Evolutionary conservation across 2,888 invertebrate species (phyloP).

Genomic region (Machimus rusticus): DNA sequence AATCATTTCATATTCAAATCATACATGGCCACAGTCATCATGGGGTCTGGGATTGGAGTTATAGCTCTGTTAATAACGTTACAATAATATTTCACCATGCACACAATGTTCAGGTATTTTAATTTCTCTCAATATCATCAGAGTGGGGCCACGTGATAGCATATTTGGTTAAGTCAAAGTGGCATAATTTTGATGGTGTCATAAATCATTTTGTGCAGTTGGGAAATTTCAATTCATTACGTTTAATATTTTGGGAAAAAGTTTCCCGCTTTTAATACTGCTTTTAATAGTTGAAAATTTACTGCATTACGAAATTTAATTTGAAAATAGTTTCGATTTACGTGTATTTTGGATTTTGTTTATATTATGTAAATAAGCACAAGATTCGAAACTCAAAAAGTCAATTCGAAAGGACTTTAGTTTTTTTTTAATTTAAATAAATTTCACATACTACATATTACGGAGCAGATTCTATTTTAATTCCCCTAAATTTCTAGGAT

Average conservation of each 20-base stretch:
- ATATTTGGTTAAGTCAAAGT: not conserved
- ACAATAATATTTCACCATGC: conserved; percentile 22
- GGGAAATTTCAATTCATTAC: not conserved
- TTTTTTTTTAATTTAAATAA: no score
- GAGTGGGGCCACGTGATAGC: not conserved
- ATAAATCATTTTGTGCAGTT: not conserved
- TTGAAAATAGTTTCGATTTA: not conserved
- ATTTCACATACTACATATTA: no score
- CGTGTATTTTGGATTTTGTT: not conserved
- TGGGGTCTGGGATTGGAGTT: conserved; percentile 32
- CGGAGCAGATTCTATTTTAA: no score
- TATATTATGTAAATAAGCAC: no score
- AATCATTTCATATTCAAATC: conserved; percentile 39
- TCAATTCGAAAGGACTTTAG: no score
- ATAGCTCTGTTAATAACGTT: conserved; percentile 37
- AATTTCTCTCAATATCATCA: not conserved
- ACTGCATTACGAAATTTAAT: not conserved
- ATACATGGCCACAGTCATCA: conserved; percentile 31
- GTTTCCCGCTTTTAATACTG: not conserved
- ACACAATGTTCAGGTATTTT: conserved; percentile 9
- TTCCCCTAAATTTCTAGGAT: no score
- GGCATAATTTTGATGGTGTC: not conserved
- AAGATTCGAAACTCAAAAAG: no score
- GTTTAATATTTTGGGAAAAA: not conserved
- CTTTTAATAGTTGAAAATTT: not conserved